These are phyloP conservation scores for Phragmatobia fuliginosa DNA, from an alignment of 2,888 invertebrate species.

Conservation along the genomic window DNA sequence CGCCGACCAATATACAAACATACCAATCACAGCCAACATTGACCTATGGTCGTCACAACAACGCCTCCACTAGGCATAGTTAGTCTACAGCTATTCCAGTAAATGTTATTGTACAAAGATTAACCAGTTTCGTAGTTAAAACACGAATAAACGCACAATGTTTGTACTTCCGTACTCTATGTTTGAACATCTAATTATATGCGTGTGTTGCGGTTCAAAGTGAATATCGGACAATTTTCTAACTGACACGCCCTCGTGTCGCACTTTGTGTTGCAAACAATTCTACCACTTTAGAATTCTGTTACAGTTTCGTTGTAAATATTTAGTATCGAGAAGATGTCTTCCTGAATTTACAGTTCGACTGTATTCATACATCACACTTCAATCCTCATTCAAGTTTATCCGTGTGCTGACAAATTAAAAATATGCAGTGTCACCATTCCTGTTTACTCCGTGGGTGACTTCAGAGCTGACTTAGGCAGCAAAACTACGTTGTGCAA, in stretches of 20 bases:
- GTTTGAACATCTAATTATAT: constrained; percentile 60
- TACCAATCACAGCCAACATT: constrained; percentile 19
- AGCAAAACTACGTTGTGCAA: too few relatives aligned
- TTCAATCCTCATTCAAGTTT: too few relatives aligned
- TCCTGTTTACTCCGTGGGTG: too few relatives aligned
- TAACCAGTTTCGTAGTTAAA: constrained; percentile 54
- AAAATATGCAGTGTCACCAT: too few relatives aligned
- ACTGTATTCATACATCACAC: too few relatives aligned
- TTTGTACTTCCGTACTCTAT: constrained; percentile 58
- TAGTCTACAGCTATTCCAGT: constrained; percentile 31
- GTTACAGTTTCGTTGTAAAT: not conserved
- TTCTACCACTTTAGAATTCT: not conserved
- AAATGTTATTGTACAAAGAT: constrained; percentile 44
- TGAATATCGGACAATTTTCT: constrained; percentile 9
- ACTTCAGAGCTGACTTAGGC: too few relatives aligned
- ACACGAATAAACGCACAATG: constrained; percentile 51
- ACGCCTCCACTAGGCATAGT: not conserved
- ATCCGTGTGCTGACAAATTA: too few relatives aligned
- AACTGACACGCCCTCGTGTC: too few relatives aligned
- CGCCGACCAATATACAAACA: constrained; percentile 9
- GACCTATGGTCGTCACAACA: constrained; percentile 18
- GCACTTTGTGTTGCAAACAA: not conserved
- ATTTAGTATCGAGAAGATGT: not conserved
- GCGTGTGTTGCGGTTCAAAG: constrained; percentile 27
- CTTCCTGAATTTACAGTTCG: not conserved